Evolutionary conservation across 2,888 invertebrate species (phyloP).

Genomic region (Actias luna): DNA sequence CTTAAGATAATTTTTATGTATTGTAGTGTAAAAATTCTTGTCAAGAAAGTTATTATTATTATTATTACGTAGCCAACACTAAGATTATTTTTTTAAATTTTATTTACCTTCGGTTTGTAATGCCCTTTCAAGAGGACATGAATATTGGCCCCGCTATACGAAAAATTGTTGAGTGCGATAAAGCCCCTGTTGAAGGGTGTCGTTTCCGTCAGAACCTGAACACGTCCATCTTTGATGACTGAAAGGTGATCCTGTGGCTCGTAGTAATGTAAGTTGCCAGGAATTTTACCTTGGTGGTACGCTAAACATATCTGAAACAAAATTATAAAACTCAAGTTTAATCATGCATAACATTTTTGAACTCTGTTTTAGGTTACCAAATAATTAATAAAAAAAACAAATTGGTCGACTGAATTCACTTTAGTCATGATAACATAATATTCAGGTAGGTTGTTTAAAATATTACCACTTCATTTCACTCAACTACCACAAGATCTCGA

Average conservation of each 20-base stretch:
- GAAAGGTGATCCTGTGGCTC: slow-evolving; percentile 38
- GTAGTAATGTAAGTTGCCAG: slow-evolving; percentile 49
- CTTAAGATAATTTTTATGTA: too few species aligned
- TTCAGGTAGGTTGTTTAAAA: too few species aligned
- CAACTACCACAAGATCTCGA: too few species aligned
- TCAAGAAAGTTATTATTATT: too few species aligned
- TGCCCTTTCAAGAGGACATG: slow-evolving; percentile 48
- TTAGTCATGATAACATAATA: too few species aligned
- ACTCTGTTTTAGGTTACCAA: too few species aligned
- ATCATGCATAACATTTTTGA: too few species aligned
- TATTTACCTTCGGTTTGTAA: slow-evolving; percentile 42
- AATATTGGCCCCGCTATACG: slow-evolving; percentile 40
- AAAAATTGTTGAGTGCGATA: slow-evolving; percentile 44
- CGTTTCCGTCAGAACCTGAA: slow-evolving; percentile 44
- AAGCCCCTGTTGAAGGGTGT: slow-evolving; percentile 41
- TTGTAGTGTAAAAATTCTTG: too few species aligned
- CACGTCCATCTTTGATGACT: slow-evolving; percentile 37
- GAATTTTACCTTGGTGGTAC: slow-evolving; percentile 46
- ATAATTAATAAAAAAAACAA: too few species aligned
- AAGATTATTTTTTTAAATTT: background rate
- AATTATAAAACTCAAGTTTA: too few species aligned
- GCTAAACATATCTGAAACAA: slow-evolving; percentile 45
- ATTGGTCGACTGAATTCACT: too few species aligned
- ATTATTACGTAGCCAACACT: background rate
- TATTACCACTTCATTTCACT: too few species aligned